Evolutionary conservation across 2,113 vertebrate genomes (phyloP), one percentile per base, ranked within the genome.

Genomic region (Solenodon paradoxus): DNA sequence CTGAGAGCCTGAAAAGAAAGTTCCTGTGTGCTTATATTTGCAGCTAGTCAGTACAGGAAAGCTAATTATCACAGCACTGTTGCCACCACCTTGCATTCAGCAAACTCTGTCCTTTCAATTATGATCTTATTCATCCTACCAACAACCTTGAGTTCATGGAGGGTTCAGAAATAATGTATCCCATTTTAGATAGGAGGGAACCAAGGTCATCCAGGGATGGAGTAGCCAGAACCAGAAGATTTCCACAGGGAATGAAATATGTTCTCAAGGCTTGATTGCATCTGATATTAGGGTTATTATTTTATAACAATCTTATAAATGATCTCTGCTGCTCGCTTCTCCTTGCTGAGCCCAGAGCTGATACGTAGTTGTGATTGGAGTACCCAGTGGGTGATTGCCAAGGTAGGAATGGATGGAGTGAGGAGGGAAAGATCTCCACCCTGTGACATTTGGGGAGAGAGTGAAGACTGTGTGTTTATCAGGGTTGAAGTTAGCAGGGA

Each of bases 1-100:
- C 87, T 47, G 55, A 63, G 61, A 61, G 47, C 59, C 87, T 90
- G 85, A 87, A 96, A 96, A 93, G 91, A 90, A 95, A 79, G 90
- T 86, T 89, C 35, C 45, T 20, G 12, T 42, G 38, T 47, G 20
- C 91, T 81, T 75, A 49, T 38, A 49, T 90, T 61, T 85, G 84
- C 57, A 88, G 87, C 81, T 85, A 42, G 0, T 92, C 84, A 92
- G 87, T 42, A 24, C 72, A 90, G 75, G 79, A 79, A 92, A 95
- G 84, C 83, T 95, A 89, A 92, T 96, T 86, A 87, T 71, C 61
- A 83, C 81, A 40, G 72, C 10, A 1, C 19, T 64, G 17, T 55
- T 0, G 3, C 38, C 2, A 10, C 55, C 63, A 59, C 40, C 77
- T 79, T 64, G 74, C 1, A 47, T 86, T 83, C 66, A 69, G 88